Base-by-base conservation (phyloP, 2,797 vertebrate genomes). In the Rhyacichthys aspro region DNA sequence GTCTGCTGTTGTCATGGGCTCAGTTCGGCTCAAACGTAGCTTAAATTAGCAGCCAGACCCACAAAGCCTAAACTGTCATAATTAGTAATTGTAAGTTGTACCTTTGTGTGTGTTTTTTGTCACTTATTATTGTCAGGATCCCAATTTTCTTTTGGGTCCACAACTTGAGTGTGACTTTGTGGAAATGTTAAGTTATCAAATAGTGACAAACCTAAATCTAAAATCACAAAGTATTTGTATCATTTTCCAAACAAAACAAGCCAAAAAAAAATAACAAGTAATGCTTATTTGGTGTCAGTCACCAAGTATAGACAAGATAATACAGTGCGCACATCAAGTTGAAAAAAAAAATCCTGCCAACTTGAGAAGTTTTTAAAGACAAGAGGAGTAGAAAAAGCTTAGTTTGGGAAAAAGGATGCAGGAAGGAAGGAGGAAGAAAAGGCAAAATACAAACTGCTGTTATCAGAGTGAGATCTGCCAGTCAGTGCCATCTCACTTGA, bases 391-490 rank as follows among this genome's bases (percentile, higher is more conserved):
- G 55, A 59, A 62, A 45, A 42, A 60, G 33, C 66, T 45, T 67
- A 47, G 32, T 57, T 43, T 60, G 43, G 16, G 59, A 23, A 66
- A 43, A 65, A 50, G n/a, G 63, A 72, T 61, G 50, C 46, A 43
- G 23, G 23, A 28, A 28, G 23, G 23, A 54, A 33, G 52, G 32
- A 57, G 19, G 45, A 42, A 32, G 15, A 16, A 19, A 46, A 52
- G 18, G 34, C 62, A 65, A 65, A 18, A 59, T 71, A 75, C 74
- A 61, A 47, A 59, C 48, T 63, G 61, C 54, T 70, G 66, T 75
- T 86, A 84, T 86, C 86, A 41, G 44, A 68, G 68, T 84, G 78
- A 84, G 63, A 86, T 86, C 84, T 87, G 87, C 66, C 83, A 83
- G 77, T 85, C 81, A 78, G 66, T 78, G 82, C 43, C 76, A 74